Conservation (phyloP, 2,888 invertebrate genomes). For the Agrochola macilenta region DNA sequence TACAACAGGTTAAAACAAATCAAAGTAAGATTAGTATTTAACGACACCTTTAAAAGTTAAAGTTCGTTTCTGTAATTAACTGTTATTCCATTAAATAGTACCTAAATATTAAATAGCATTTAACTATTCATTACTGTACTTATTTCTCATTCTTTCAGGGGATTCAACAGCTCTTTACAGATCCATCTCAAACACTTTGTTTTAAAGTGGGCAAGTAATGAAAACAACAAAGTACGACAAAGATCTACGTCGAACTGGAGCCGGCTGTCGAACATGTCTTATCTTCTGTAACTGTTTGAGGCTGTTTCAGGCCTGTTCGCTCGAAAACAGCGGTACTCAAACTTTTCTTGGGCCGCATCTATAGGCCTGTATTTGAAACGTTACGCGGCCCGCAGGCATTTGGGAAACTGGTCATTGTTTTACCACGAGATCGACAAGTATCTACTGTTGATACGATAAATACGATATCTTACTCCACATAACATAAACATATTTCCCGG, state of each 20-base stretch:
- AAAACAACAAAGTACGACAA: slow-evolving; percentile 65
- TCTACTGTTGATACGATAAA: neutral
- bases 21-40: too few species aligned
- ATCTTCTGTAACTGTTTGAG: slow-evolving; percentile 44
- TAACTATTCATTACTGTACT: neutral
- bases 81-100: neutral
- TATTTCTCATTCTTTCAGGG: neutral
- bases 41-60: too few species aligned
- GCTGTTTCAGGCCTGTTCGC: slow-evolving; percentile 36
- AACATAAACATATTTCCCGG: too few species aligned
- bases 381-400: slow-evolving; percentile 6
- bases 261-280: slow-evolving; percentile 57
- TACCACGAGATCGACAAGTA: neutral
- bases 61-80: too few species aligned
- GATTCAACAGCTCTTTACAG: slow-evolving; percentile 40
- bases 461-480: neutral
- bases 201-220: slow-evolving; percentile 55
- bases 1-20: too few species aligned
- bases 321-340: slow-evolving; percentile 28
- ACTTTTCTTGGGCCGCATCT: slow-evolving; percentile 31
- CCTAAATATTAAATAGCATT: neutral
- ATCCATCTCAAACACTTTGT: slow-evolving; percentile 27
- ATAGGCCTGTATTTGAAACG: neutral
- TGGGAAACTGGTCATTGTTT: slow-evolving; percentile 12
- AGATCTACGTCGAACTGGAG: slow-evolving; percentile 55